These are phyloP conservation scores for Rhynchomys soricoides DNA, from an alignment of 2,113 vertebrate genomes.

Conservation along the genomic window DNA sequence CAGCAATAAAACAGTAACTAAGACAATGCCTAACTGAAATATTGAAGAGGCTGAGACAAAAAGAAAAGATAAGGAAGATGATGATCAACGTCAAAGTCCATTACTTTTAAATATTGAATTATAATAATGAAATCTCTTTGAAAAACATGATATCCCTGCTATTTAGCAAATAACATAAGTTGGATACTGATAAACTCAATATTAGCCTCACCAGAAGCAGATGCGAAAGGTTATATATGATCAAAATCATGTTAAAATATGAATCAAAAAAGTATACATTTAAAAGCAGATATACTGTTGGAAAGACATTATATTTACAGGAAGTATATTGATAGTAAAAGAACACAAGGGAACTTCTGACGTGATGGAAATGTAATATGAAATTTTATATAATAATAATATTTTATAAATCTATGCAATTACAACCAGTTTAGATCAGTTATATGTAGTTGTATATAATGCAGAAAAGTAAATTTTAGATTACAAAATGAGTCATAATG, in stretches of 20 bases:
- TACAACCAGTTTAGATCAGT: not conserved
- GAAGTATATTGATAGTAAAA: not conserved
- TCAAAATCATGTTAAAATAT: not conserved
- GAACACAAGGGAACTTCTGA: not conserved
- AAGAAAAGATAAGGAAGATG: not conserved
- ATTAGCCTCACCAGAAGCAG: not conserved
- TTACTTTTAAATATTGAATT: not conserved
- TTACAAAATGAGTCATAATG: not conserved
- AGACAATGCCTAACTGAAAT: not conserved
- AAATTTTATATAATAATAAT: not conserved
- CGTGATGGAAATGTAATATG: not conserved
- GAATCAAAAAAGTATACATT: too few species aligned
- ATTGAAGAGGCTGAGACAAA: not conserved
- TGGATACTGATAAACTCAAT: not conserved
- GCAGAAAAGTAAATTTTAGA: not conserved
- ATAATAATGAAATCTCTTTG: not conserved
- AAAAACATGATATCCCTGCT: not conserved
- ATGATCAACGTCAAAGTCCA: not conserved
- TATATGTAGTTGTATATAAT: not conserved
- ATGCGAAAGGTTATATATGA: not conserved
- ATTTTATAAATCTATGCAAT: not conserved
- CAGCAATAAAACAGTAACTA: too few species aligned
- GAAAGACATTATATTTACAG: not conserved
- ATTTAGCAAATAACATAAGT: not conserved
- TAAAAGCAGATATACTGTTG: not conserved